These are phyloP conservation scores for Acipenser oxyrinchus DNA, from an alignment of 2,797 vertebrate species.

Conservation along the genomic window DNA sequence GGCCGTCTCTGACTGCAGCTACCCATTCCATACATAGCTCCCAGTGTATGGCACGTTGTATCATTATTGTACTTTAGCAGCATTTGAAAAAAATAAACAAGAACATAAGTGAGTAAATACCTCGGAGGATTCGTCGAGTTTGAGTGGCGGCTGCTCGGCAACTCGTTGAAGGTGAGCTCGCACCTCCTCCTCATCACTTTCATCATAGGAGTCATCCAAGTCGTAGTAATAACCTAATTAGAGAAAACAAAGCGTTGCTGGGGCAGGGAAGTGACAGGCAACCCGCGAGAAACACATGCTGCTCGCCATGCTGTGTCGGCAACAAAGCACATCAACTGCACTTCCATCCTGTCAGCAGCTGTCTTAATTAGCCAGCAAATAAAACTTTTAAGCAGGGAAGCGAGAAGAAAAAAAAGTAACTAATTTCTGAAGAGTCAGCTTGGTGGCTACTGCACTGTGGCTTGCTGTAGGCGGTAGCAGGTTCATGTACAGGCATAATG, in stretches of 20 bases:
- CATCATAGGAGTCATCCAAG: conserved; percentile 80
- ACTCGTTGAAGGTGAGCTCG: conserved; percentile 80
- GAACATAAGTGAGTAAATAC: conserved; percentile 34
- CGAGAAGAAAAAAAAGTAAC: neutral
- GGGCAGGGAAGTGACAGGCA: neutral
- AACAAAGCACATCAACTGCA: neutral
- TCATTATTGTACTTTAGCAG: too few species aligned
- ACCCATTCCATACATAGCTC: too few species aligned
- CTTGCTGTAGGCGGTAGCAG: neutral
- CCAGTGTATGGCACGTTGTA: too few species aligned
- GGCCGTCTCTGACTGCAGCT: too few species aligned
- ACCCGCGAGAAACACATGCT: neutral
- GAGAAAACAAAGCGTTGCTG: conserved; percentile 11
- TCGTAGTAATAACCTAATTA: conserved; percentile 79
- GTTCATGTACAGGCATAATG: too few species aligned
- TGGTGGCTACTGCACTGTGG: neutral
- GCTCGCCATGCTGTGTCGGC: neutral
- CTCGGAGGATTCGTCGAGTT: conserved; percentile 78
- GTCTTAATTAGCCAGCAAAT: conserved; percentile 16
- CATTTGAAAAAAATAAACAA: too few species aligned
- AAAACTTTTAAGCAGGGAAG: neutral
- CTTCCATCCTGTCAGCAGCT: conserved; percentile 10
- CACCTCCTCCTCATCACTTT: conserved; percentile 85
- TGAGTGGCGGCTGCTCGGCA: conserved; percentile 77
- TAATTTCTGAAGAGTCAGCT: neutral